Percentiles rank a stretch among this genome's conserved stretches.
Evolutionary conservation across 2,113 vertebrate species (phyloP).

Genomic region (Sapayoa aenigma): DNA sequence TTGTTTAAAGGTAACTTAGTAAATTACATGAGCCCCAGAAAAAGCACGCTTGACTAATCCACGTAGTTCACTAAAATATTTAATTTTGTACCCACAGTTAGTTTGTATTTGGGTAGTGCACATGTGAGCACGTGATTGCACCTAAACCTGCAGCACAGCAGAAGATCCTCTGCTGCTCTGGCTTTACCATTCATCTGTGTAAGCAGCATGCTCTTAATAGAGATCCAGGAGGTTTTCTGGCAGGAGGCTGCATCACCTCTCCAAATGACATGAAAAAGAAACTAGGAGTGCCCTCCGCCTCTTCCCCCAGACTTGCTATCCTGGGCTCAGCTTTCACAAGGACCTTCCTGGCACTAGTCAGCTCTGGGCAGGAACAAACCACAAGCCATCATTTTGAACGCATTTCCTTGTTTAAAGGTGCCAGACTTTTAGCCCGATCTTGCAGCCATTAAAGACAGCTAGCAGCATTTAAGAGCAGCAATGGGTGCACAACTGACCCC

Average conservation of each 20-base stretch:
- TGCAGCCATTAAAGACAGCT: not conserved
- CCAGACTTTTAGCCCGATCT: not conserved
- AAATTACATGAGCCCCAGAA: not conserved
- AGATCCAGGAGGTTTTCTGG: not conserved
- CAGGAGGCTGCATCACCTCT: not conserved
- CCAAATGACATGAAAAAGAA: not conserved
- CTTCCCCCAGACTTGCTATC: too few relatives aligned
- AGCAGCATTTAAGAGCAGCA: not conserved
- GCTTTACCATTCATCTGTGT: not conserved
- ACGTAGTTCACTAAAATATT: not conserved
- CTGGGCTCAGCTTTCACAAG: not conserved
- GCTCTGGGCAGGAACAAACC: accelerated
- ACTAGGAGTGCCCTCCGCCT: not conserved
- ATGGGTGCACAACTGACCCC: accelerated
- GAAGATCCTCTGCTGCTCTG: not conserved
- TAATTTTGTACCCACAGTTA: not conserved
- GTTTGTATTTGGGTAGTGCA: not conserved
- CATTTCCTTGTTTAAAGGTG: not conserved
- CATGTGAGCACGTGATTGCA: accelerated
- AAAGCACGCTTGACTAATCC: not conserved
- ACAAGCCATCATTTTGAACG: not conserved
- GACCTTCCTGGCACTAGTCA: not conserved
- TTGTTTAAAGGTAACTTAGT: not conserved
- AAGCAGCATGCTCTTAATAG: not conserved
- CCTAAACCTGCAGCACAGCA: not conserved